These are phyloP conservation scores for Dryobota labecula DNA, from an alignment of 2,888 invertebrate species.

Conservation along the genomic window DNA sequence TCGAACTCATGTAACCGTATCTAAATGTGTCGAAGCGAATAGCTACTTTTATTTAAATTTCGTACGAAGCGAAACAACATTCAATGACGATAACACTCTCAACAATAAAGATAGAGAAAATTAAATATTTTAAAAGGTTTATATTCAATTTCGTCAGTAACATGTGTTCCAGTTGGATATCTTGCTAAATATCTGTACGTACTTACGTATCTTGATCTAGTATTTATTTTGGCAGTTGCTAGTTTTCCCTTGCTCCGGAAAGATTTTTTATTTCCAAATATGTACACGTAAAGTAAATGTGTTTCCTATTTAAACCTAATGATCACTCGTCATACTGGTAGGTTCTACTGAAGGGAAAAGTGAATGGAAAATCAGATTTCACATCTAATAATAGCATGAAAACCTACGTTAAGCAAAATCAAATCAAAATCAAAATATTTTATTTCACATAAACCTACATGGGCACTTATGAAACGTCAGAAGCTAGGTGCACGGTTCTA, in stretches of 20 bases:
- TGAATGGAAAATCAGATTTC: constrained; percentile 5
- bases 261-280: constrained; percentile 8
- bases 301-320: background rate
- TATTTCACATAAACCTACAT: no score
- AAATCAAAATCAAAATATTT: no score
- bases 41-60: constrained; percentile 13
- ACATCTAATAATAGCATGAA: background rate
- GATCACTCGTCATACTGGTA: background rate
- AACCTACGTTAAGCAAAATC: no score
- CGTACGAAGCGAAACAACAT: background rate
- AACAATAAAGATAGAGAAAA: background rate
- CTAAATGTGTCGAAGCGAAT: constrained; percentile 30
- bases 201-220: background rate
- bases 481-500: no score
- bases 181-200: background rate
- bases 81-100: background rate
- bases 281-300: background rate
- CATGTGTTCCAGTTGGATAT: constrained; percentile 10
- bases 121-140: constrained; percentile 6
- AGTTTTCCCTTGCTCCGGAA: background rate
- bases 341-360: background rate
- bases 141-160: background rate
- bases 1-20: constrained; percentile 18
- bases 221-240: background rate
- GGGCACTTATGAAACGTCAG: no score